Conservation (phyloP, 2,797 vertebrate species). For the Xerus rutilus region DNA sequence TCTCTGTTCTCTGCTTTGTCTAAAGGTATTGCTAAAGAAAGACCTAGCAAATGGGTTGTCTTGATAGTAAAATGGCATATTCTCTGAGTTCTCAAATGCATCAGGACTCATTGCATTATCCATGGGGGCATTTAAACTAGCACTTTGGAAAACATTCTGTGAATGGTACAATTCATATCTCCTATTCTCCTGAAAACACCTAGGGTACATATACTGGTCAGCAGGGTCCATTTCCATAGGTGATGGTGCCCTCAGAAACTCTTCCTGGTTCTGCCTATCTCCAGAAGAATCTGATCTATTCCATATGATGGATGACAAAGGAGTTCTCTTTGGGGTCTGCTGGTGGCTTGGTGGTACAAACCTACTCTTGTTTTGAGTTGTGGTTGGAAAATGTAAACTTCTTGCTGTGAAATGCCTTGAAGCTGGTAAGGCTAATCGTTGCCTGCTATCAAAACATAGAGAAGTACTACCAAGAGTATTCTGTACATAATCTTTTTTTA, state of each 20-base stretch:
- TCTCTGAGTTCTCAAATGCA: conserved; percentile 85
- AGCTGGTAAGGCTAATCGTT: conserved; percentile 59
- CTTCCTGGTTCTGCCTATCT: conserved; percentile 74
- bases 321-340: conserved; percentile 87
- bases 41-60: conserved; percentile 83
- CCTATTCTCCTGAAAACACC: conserved; percentile 79
- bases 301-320: conserved; percentile 90
- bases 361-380: conserved; percentile 75
- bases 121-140: conserved; percentile 72
- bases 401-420: conserved; percentile 85
- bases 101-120: conserved; percentile 72
- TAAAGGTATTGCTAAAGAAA: conserved; percentile 79
- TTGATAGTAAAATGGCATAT: conserved; percentile 83
- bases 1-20: conserved; percentile 75
- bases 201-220: conserved; percentile 71
- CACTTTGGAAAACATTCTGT: conserved; percentile 79
- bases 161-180: conserved; percentile 82
- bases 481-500: conserved; percentile 74
- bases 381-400: conserved; percentile 83
- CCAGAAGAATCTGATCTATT: conserved; percentile 81
- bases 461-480: conserved; percentile 78
- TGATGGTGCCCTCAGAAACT: conserved; percentile 82
- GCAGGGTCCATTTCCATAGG: conserved; percentile 85
- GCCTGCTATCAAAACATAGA: conserved; percentile 72
- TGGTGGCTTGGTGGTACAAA: conserved; percentile 81